Conservation (phyloP, 2,113 vertebrate genomes). For the Talpa occidentalis region DNA sequence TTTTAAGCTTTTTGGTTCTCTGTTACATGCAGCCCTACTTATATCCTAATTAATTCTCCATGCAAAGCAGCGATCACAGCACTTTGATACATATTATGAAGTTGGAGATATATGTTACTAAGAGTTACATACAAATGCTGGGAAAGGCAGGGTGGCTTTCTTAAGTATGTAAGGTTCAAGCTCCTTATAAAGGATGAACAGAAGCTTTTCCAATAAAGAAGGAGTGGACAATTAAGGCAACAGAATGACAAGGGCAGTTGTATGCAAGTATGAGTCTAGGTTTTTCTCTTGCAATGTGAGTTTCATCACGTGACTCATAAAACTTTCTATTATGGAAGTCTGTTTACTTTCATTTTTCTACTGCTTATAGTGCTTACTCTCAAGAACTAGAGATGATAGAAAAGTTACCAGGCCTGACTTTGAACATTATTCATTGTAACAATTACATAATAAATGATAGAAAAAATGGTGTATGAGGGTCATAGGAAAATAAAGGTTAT, state of each 20-base stretch:
- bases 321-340: background rate
- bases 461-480: background rate
- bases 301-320: background rate
- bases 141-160: background rate
- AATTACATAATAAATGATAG: background rate
- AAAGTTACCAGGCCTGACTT: background rate
- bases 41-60: background rate
- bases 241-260: background rate
- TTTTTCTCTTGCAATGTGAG: background rate
- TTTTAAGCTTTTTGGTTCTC: background rate
- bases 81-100: rapidly evolving
- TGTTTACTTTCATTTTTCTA: background rate
- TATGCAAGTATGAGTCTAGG: background rate
- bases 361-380: background rate
- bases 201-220: background rate
- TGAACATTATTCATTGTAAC: background rate
- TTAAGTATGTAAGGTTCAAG: background rate
- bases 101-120: background rate
- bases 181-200: background rate
- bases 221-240: background rate
- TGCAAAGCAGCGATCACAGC: background rate
- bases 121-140: background rate
- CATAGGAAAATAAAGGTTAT: background rate
- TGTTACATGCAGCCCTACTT: background rate
- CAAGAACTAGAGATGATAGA: background rate